Base-by-base conservation (phyloP, 1,140 invertebrate species). In the Brachionus paranguensis region DNA sequence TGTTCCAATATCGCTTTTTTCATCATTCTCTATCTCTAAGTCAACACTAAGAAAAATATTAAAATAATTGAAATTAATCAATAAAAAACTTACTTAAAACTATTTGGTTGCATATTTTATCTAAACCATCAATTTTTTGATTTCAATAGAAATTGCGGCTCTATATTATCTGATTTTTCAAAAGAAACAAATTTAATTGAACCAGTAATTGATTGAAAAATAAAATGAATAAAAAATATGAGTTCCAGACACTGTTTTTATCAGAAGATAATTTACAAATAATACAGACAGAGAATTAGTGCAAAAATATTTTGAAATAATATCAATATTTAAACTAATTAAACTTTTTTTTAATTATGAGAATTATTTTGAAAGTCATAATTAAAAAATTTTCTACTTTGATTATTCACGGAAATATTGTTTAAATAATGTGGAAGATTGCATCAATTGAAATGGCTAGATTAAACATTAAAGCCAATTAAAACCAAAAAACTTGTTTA, bases 21-120 rank as follows among this genome's bases (percentile, higher is more conserved):
- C 33, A 43, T 76, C 33, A 20, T 33, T n/a, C 24, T 76, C 43
- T 27, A 12, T 50, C 27, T 76, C 72, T 27, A 76, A 50, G n/a
- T 76, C 72, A 76, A 76, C 24, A 76, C 72, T 76, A 45, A 33
- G 20, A 29, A 76, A 74, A 74, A 43, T 37, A 43, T 17, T 45
- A 1, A 47, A 20, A 27, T 3, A 50, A 3, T 12, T 27, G 4
- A 20, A 27, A 8, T 3, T 76, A 47, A 20, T 37, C 33, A 37
- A 37, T 37, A 47, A 47, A 17, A 72, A 17, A 41, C 29, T 20
- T 72, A 72, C 68, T 72, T 43, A 43, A 41, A 20, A 72, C 37
- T 72, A 2, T 72, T 43, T 72, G 68, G 45, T 72, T 72, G 68
- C 68, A 72, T 60, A 60, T 60, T 60, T 60, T 24, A 24, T 60